phyloP scores from a whole-genome alignment of 1,140 invertebrate species.

The Bathynomus jamesi region DNA sequence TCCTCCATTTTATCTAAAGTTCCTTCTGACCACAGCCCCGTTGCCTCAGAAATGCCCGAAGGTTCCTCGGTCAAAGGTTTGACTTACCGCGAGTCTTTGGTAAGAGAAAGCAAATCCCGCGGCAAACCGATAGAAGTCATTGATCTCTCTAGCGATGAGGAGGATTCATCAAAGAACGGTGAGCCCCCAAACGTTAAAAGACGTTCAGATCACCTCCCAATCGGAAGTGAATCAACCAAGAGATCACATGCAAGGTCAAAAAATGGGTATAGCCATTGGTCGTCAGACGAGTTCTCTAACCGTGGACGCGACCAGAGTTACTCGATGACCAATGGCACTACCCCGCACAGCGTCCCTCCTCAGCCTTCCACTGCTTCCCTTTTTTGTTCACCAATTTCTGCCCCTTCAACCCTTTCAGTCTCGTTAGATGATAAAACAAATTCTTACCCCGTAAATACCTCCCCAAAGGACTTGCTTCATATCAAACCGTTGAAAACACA shows the following conservation, averaged over 20 bases:
- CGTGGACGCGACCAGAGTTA: slow-evolving; percentile 21
- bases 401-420: neutral
- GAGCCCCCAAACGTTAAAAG: slow-evolving; percentile 17
- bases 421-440: no score
- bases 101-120: no score
- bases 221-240: no score
- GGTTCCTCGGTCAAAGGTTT: no score
- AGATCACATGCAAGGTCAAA: slow-evolving; percentile 22
- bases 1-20: no score
- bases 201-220: no score
- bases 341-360: slow-evolving; percentile 20
- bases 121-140: slow-evolving; percentile 28
- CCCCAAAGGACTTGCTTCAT: no score
- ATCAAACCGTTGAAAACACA: no score
- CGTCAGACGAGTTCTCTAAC: slow-evolving; percentile 20
- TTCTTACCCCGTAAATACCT: no score
- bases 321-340: slow-evolving; percentile 30
- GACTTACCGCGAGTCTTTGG: no score
- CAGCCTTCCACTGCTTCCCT: slow-evolving; percentile 6
- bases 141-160: slow-evolving; percentile 29
- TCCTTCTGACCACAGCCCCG: no score
- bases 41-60: no score
- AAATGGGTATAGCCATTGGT: slow-evolving; percentile 36
- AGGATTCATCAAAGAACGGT: slow-evolving; percentile 7
- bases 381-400: neutral